phyloP scores from a whole-genome alignment of 2,113 vertebrate species.

The Calyptomena viridis region DNA sequence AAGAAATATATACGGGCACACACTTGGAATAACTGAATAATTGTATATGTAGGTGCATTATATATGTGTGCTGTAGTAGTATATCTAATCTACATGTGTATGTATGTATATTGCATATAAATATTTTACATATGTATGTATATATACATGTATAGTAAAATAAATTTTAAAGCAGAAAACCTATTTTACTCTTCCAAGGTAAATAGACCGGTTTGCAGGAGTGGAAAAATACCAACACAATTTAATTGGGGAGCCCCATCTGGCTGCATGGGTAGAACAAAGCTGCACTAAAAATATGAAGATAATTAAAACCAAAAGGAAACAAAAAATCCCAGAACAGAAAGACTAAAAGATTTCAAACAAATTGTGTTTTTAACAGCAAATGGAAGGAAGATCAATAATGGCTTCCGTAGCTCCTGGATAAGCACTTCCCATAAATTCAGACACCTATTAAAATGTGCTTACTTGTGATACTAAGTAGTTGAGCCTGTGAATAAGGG shows the following conservation, averaged over 20 bases:
- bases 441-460: background rate
- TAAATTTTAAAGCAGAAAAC: background rate
- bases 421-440: background rate
- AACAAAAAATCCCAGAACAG: background rate
- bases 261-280: constrained; percentile 30
- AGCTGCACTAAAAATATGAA: background rate
- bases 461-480: background rate
- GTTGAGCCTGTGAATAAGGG: background rate
- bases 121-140: background rate
- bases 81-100: background rate
- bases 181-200: background rate
- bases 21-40: background rate
- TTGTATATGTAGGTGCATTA: background rate
- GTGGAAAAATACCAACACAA: background rate
- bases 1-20: background rate
- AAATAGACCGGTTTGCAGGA: background rate
- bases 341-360: background rate
- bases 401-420: background rate
- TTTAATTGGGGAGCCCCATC: constrained; percentile 21
- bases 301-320: constrained; percentile 25
- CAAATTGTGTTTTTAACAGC: background rate
- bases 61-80: background rate
- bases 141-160: background rate
- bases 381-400: constrained; percentile 19
- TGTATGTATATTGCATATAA: background rate